Percentiles rank a stretch among this genome's conserved stretches.
Evolutionary conservation across 2,888 invertebrate genomes (phyloP).

Genomic region (Agrotis segetum): DNA sequence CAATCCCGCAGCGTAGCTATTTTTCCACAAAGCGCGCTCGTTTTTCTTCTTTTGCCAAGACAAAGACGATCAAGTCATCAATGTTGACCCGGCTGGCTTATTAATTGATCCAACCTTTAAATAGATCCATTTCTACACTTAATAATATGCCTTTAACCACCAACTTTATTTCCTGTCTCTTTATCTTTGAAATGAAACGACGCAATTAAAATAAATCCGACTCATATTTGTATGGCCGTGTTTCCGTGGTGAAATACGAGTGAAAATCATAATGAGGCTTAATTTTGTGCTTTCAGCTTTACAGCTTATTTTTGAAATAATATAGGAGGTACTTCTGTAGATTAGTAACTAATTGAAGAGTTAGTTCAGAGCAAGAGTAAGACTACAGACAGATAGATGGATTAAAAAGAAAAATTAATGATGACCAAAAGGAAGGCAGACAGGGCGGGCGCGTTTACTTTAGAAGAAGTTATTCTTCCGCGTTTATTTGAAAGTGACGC

Average conservation of each 20-base stretch:
- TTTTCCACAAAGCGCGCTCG: slow-evolving; percentile 6
- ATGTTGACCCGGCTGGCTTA: slow-evolving; percentile 1
- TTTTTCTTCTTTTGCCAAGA: slow-evolving; percentile 23
- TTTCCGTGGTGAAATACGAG: slow-evolving; percentile 3
- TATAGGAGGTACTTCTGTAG: no score
- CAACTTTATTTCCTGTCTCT: background rate
- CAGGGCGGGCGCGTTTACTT: no score
- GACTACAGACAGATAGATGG: no score
- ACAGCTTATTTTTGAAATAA: background rate
- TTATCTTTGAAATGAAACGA: background rate
- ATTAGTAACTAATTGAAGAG: no score
- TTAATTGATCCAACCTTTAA: slow-evolving; percentile 8
- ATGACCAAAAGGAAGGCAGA: no score
- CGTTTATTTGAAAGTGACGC: no score
- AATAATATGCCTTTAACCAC: background rate
- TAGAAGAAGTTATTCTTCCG: no score
- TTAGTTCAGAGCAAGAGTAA: no score
- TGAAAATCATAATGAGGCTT: background rate
- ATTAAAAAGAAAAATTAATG: no score
- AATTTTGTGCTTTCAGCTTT: background rate
- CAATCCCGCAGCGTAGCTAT: slow-evolving; percentile 13
- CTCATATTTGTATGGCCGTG: background rate
- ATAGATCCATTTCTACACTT: slow-evolving; percentile 5
- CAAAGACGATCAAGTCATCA: slow-evolving; percentile 27
- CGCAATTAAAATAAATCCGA: background rate